Conservation (phyloP, 1,140 invertebrate species). For the Ceratina australensis region DNA sequence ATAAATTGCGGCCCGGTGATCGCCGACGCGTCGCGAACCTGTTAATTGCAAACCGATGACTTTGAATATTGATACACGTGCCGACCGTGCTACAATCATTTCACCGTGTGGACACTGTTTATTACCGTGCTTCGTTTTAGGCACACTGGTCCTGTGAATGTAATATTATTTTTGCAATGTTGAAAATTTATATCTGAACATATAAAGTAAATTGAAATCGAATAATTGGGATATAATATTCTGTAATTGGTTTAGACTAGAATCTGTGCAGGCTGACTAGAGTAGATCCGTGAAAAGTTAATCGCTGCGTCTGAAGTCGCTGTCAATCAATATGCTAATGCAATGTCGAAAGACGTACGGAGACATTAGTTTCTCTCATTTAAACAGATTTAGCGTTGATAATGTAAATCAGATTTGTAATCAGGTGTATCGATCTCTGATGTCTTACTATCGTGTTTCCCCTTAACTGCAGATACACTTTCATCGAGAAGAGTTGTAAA, state of each 20-base stretch:
- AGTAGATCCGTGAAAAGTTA: background rate
- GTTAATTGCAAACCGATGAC: conserved; percentile 39
- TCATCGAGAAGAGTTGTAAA: no score
- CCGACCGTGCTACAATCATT: background rate
- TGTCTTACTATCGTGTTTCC: background rate
- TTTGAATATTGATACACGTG: conserved; percentile 30
- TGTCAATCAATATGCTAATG: background rate
- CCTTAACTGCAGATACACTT: no score
- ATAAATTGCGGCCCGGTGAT: conserved; percentile 51
- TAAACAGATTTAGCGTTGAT: background rate
- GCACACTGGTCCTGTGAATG: no score
- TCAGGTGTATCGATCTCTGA: background rate
- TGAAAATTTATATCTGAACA: no score
- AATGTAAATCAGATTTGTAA: background rate
- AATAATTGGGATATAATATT: no score
- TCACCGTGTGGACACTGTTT: background rate
- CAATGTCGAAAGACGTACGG: background rate
- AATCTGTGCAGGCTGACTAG: background rate
- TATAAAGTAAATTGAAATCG: no score
- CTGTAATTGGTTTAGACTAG: background rate
- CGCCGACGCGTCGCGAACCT: conserved; percentile 29
- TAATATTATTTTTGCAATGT: no score
- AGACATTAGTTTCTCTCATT: conserved; percentile 1
- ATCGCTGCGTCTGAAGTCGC: background rate
- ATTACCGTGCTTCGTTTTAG: background rate